These are phyloP conservation scores for Zaprionus davidi DNA, from an alignment of 1,140 invertebrate species.

Conservation along the genomic window DNA sequence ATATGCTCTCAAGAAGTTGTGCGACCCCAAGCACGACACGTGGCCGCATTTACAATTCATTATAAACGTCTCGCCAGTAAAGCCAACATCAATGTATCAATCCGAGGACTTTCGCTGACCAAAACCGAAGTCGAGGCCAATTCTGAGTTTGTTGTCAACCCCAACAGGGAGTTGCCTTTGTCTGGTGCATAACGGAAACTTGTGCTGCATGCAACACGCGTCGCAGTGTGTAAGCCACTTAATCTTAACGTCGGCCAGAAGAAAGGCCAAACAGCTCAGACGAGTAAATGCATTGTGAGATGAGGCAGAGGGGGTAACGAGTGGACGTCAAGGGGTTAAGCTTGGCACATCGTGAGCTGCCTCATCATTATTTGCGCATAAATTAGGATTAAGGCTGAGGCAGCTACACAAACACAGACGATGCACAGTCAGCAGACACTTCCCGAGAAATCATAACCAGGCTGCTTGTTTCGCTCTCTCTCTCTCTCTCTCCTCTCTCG, in stretches of 20 bases:
- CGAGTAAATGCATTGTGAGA: conserved; percentile 30
- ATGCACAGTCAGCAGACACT: conserved; percentile 40
- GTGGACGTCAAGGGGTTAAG: neutral
- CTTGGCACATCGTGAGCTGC: conserved; percentile 37
- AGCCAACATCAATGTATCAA: conserved; percentile 47
- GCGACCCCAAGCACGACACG: conserved; percentile 36
- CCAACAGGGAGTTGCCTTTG: conserved; percentile 30
- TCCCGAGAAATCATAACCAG: conserved; percentile 68
- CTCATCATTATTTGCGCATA: conserved; percentile 82
- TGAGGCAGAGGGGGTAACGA: neutral
- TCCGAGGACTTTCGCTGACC: conserved; percentile 55
- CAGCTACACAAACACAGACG: neutral
- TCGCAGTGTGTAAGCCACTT: conserved; percentile 70
- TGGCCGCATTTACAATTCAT: conserved; percentile 79
- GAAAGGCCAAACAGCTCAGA: conserved; percentile 45
- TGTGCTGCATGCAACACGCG: conserved; percentile 49
- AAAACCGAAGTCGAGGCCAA: conserved; percentile 38
- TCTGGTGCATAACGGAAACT: conserved; percentile 72
- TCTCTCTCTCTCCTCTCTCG: neutral
- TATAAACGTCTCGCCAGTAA: conserved; percentile 59
- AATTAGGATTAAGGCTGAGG: conserved; percentile 74
- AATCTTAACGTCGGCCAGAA: conserved; percentile 62
- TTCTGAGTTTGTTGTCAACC: conserved; percentile 55
- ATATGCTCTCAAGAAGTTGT: neutral
- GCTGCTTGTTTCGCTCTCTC: conserved; percentile 16